Evolutionary conservation across 2,113 vertebrate species (phyloP).

Genomic region (Melanerpes formicivorus): DNA sequence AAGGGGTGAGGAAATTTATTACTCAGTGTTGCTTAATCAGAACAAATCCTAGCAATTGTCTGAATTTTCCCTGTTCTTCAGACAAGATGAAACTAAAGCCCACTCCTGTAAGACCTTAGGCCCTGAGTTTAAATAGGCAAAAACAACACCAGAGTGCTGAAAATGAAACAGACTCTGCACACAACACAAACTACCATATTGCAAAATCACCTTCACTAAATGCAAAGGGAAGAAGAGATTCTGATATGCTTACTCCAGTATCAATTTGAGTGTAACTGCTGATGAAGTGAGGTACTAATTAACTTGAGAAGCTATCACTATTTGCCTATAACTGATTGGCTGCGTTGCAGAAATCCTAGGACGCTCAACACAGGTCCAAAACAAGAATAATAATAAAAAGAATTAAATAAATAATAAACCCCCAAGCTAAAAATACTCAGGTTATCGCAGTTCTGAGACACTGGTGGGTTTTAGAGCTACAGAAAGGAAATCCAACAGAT

Average conservation of each 20-base stretch:
- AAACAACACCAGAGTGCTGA: not conserved
- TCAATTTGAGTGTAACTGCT: slow-evolving; percentile 39
- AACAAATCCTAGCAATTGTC: not conserved
- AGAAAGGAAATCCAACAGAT: slow-evolving; percentile 49
- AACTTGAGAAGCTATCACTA: slow-evolving; percentile 25
- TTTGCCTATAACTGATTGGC: slow-evolving; percentile 35
- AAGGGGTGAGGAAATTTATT: not conserved
- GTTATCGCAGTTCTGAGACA: slow-evolving; percentile 13
- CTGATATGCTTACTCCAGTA: not conserved
- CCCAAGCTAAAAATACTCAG: not conserved
- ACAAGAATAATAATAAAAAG: too few species aligned
- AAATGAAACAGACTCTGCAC: not conserved
- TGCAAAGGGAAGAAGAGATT: slow-evolving; percentile 15
- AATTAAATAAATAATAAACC: too few species aligned
- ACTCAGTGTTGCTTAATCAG: not conserved
- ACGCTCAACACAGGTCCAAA: not conserved
- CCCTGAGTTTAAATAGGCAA: not conserved
- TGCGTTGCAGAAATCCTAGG: not conserved
- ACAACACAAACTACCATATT: slow-evolving; percentile 34
- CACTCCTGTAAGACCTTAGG: not conserved
- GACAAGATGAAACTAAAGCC: not conserved
- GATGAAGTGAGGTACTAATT: slow-evolving; percentile 60
- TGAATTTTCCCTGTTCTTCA: not conserved
- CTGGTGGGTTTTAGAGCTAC: slow-evolving; percentile 30
- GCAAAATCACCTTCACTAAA: slow-evolving; percentile 53